These are phyloP conservation scores for Lytechinus variegatus DNA, from an alignment of 35 echinoderm and acorn worm genomes.

Conservation along the genomic window DNA sequence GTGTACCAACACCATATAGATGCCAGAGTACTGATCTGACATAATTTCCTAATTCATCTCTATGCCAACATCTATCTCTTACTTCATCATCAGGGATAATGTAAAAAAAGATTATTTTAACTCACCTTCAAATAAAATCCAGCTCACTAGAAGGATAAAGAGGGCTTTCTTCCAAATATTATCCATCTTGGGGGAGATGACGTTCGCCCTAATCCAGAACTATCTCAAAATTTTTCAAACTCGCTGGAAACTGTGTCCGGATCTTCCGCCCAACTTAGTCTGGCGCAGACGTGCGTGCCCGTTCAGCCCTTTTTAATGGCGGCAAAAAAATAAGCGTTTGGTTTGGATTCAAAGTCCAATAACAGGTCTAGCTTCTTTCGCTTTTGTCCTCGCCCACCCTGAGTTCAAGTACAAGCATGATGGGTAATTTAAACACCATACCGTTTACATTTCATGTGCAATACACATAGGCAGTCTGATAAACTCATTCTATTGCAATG, in stretches of 20 bases:
- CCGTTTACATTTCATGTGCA: neutral
- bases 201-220: neutral
- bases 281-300: neutral
- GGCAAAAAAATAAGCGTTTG: neutral
- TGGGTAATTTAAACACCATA: neutral
- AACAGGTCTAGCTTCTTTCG: neutral
- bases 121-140: neutral
- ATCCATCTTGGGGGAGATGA: neutral
- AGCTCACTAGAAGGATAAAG: neutral
- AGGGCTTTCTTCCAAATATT: neutral
- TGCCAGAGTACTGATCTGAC: too few species aligned
- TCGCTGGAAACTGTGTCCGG: neutral
- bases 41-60: too few species aligned
- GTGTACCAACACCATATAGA: too few species aligned
- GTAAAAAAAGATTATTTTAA: neutral
- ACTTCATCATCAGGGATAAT: neutral
- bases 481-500: neutral
- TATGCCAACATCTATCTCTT: too few species aligned
- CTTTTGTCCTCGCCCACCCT: neutral
- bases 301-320: neutral
- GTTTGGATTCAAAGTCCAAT: neutral
- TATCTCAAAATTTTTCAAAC: neutral
- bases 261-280: neutral
- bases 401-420: neutral
- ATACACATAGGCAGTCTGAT: neutral